Evolutionary conservation across 2,888 invertebrate genomes (phyloP).

Genomic region (Nomada fucata): DNA sequence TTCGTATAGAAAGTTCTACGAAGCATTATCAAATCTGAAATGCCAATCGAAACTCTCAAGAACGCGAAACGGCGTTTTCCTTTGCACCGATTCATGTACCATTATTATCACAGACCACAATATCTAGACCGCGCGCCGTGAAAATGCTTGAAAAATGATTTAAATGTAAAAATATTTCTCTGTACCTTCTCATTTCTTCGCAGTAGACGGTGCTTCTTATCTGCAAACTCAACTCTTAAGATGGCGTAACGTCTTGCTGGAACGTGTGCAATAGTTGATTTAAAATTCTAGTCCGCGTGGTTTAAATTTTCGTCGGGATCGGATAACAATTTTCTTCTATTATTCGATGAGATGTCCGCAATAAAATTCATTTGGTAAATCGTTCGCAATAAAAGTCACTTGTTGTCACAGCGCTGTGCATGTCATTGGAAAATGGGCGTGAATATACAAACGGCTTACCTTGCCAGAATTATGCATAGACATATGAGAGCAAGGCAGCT

Average conservation of each 20-base stretch:
- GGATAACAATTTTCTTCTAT: not conserved
- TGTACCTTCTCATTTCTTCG: too few species aligned
- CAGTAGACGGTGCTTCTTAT: too few species aligned
- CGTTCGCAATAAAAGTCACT: not conserved
- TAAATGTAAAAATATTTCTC: too few species aligned
- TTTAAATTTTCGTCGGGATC: not conserved
- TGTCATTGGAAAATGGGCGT: slow-evolving; percentile 47
- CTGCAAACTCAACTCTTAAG: too few species aligned
- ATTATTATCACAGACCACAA: too few species aligned
- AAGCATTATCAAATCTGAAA: not conserved
- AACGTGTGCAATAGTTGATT: too few species aligned
- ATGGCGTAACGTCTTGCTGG: too few species aligned
- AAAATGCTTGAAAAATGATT: too few species aligned
- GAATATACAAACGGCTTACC: slow-evolving; percentile 46
- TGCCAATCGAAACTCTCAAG: not conserved
- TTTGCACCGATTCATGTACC: not conserved
- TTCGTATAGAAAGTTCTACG: slow-evolving; percentile 2
- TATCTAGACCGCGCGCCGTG: too few species aligned
- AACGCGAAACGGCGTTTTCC: not conserved
- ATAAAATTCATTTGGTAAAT: not conserved
- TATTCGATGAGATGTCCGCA: not conserved
- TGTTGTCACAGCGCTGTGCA: slow-evolving; percentile 4
- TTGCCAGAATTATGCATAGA: slow-evolving; percentile 66
- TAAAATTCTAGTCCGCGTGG: too few species aligned
- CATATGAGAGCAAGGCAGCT: slow-evolving; percentile 60